These are phyloP conservation scores for Sebastes dallii DNA, from an alignment of 2,797 vertebrate genomes.

Conservation along the genomic window DNA sequence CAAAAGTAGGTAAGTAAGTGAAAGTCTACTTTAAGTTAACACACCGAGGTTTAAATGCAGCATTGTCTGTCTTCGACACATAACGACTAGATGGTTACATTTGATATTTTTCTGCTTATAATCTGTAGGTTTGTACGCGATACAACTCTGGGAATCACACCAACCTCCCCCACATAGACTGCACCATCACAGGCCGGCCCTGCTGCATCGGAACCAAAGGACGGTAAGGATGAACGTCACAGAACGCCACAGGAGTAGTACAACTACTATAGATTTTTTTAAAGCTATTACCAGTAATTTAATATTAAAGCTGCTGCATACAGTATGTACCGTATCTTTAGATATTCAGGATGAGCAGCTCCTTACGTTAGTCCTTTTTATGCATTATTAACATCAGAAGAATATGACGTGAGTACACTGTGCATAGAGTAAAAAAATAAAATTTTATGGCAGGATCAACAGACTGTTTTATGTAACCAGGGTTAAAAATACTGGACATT, in stretches of 20 bases:
- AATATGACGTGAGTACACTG: background rate
- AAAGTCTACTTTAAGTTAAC: background rate
- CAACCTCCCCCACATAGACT: constrained; percentile 96
- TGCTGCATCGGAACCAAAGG: constrained; percentile 99
- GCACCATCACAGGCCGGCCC: constrained; percentile 94
- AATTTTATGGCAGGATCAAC: background rate
- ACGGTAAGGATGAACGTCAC: constrained; percentile 79
- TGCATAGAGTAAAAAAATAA: background rate
- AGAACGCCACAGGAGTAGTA: background rate
- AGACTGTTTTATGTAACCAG: background rate
- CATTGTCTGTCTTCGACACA: background rate
- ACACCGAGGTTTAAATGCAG: background rate
- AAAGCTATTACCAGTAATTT: background rate
- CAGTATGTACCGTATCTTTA: background rate
- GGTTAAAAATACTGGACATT: background rate
- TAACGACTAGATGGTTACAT: background rate
- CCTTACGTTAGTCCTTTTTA: background rate
- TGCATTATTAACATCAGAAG: background rate
- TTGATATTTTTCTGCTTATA: background rate
- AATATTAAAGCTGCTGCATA: background rate
- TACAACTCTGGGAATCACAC: constrained; percentile 93
- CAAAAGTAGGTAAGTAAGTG: background rate
- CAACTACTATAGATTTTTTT: background rate
- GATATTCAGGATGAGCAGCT: background rate
- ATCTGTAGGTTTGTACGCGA: constrained; percentile 89